These are phyloP conservation scores for Polypedilum vanderplanki DNA, from an alignment of 1,140 invertebrate species.

Conservation along the genomic window DNA sequence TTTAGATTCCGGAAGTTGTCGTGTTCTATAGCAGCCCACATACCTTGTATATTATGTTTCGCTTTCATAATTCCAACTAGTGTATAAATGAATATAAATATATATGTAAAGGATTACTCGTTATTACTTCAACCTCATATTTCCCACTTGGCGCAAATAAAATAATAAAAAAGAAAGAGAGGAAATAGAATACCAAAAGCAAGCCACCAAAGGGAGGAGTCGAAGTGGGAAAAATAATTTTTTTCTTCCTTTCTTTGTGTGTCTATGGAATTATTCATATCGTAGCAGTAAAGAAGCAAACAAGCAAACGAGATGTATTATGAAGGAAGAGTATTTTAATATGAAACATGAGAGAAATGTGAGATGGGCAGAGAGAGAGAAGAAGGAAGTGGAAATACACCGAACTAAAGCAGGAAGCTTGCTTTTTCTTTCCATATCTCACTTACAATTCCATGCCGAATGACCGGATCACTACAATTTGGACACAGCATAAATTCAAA, in stretches of 20 bases:
- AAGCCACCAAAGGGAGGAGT: neutral
- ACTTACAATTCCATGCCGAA: neutral
- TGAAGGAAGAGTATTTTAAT: neutral
- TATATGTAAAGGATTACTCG: conserved; percentile 3
- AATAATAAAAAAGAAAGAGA: neutral
- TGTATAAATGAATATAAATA: neutral
- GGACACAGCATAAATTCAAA: conserved; percentile 26
- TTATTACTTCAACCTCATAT: neutral
- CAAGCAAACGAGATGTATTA: neutral
- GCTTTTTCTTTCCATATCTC: neutral
- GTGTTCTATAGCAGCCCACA: neutral
- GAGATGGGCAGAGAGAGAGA: neutral
- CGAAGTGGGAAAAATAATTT: conserved; percentile 9
- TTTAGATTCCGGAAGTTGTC: conserved; percentile 15
- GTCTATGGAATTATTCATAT: conserved; percentile 24
- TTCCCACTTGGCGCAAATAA: neutral
- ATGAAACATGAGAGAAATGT: conserved; percentile 26
- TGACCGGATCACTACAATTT: conserved; percentile 24
- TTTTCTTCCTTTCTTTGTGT: conserved; percentile 7
- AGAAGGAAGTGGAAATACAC: conserved; percentile 25
- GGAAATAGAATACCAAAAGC: neutral
- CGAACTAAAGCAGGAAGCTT: conserved; percentile 12
- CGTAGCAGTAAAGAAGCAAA: no score
- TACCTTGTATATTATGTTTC: neutral
- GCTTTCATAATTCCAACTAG: neutral